These are phyloP conservation scores for Ceratitis capitata DNA, from an alignment of 1,140 invertebrate genomes.

Conservation along the genomic window DNA sequence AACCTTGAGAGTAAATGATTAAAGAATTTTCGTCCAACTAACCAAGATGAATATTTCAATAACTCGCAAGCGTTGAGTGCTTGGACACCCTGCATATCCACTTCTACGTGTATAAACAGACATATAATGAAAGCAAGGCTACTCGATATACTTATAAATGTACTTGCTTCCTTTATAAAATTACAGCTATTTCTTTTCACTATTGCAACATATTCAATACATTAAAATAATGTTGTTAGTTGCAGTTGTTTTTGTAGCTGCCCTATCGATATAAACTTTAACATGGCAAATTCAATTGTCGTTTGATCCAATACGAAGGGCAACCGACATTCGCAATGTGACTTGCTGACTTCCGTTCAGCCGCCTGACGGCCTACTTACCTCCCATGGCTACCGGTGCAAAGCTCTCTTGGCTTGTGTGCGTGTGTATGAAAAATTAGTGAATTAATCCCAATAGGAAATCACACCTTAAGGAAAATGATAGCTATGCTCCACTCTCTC, in stretches of 20 bases:
- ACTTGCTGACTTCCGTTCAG: slow-evolving; percentile 1
- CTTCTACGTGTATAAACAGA: too few species aligned
- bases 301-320: slow-evolving; percentile 37
- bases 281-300: slow-evolving; percentile 44
- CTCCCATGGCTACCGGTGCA: not conserved
- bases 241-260: slow-evolving; percentile 4
- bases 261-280: slow-evolving; percentile 40
- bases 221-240: not conserved
- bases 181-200: not conserved
- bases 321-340: not conserved
- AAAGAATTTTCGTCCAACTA: too few species aligned
- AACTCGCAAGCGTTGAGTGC: too few species aligned
- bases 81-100: too few species aligned
- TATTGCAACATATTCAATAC: not conserved
- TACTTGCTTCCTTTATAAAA: not conserved
- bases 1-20: too few species aligned
- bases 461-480: too few species aligned
- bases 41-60: too few species aligned
- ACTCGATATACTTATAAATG: not conserved
- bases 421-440: too few species aligned
- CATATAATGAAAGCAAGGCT: too few species aligned
- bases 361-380: slow-evolving; percentile 5
- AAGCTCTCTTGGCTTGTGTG: not conserved
- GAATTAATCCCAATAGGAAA: not conserved
- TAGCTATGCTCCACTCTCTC: too few species aligned